phyloP scores from a whole-genome alignment of 2,797 vertebrate species.

The Sebastiscus tertius region DNA sequence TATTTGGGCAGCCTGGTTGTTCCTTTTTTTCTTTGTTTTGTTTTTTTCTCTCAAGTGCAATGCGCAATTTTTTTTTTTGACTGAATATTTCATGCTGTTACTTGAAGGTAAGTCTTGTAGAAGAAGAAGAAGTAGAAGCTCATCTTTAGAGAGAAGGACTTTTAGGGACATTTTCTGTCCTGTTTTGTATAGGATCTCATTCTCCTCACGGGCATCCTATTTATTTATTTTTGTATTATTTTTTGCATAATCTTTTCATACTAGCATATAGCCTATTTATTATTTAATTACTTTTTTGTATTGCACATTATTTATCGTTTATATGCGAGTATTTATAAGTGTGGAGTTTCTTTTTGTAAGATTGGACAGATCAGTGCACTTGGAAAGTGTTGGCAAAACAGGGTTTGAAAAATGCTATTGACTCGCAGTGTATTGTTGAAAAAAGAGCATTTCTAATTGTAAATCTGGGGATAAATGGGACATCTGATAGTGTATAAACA shows the following conservation, averaged over 20 bases:
- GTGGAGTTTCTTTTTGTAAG: slow-evolving; percentile 85
- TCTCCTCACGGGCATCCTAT: slow-evolving; percentile 84
- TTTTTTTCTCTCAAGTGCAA: slow-evolving; percentile 83
- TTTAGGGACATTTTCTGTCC: slow-evolving; percentile 68
- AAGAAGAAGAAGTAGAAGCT: slow-evolving; percentile 83
- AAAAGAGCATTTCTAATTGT: slow-evolving; percentile 75
- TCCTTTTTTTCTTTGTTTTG: slow-evolving; percentile 24
- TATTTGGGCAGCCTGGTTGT: slow-evolving; percentile 75
- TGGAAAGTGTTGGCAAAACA: slow-evolving; percentile 80
- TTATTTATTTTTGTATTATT: slow-evolving; percentile 88
- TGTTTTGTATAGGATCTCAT: slow-evolving; percentile 75
- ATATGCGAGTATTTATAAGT: slow-evolving; percentile 95
- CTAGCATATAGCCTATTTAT: slow-evolving; percentile 92
- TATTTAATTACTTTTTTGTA: slow-evolving; percentile 93
- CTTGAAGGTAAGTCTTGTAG: slow-evolving; percentile 98
- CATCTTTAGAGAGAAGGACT: slow-evolving; percentile 80
- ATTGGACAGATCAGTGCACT: slow-evolving; percentile 87
- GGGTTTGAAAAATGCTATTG: slow-evolving; percentile 81
- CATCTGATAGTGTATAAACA: slow-evolving; percentile 76
- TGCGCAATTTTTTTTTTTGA: slow-evolving; percentile 78
- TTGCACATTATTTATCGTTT: slow-evolving; percentile 99
- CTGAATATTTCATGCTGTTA: slow-evolving; percentile 84
- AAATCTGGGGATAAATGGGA: slow-evolving; percentile 78
- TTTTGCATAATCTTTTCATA: slow-evolving; percentile 88
- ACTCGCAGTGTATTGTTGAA: slow-evolving; percentile 84